Percentiles rank a stretch among this genome's conserved stretches.
Conservation (phyloP, 1,140 invertebrate species). For the Teleogryllus occipitalis region DNA sequence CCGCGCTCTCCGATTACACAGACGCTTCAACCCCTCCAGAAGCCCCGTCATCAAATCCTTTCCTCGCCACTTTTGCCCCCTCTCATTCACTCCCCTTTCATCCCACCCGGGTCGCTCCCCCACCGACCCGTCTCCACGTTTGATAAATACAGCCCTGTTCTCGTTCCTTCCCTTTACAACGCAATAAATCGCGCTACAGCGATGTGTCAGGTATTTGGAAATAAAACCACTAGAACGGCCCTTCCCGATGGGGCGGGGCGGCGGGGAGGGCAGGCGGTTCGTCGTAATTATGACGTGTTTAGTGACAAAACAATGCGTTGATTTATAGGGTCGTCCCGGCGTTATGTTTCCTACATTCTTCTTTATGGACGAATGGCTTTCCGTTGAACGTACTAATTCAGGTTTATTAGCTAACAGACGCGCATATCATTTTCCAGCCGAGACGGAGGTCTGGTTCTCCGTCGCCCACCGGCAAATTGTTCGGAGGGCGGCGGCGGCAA, state of each 20-base stretch:
- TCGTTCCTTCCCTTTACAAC: neutral
- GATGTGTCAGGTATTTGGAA: neutral
- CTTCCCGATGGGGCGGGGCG: neutral
- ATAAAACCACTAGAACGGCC: neutral
- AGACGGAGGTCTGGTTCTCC: too few species aligned
- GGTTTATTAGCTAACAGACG: neutral
- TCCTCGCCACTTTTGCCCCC: too few species aligned
- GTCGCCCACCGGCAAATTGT: too few species aligned
- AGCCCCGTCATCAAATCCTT: too few species aligned
- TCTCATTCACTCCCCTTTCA: neutral
- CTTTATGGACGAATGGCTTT: conserved; percentile 4
- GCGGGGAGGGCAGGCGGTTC: neutral
- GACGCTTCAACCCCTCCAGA: too few species aligned
- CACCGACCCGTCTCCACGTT: neutral
- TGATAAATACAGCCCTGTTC: neutral
- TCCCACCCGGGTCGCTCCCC: neutral
- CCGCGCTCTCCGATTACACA: too few species aligned
- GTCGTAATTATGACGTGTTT: neutral
- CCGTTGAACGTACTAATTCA: neutral
- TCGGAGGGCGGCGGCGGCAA: too few species aligned
- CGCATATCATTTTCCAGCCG: neutral
- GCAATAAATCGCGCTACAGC: neutral
- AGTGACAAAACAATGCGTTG: neutral
- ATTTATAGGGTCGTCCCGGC: neutral
- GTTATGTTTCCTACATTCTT: neutral